These are phyloP conservation scores for Scaptodrosophila latifasciaeformis DNA, from an alignment of 2,888 invertebrate genomes.

Conservation along the genomic window DNA sequence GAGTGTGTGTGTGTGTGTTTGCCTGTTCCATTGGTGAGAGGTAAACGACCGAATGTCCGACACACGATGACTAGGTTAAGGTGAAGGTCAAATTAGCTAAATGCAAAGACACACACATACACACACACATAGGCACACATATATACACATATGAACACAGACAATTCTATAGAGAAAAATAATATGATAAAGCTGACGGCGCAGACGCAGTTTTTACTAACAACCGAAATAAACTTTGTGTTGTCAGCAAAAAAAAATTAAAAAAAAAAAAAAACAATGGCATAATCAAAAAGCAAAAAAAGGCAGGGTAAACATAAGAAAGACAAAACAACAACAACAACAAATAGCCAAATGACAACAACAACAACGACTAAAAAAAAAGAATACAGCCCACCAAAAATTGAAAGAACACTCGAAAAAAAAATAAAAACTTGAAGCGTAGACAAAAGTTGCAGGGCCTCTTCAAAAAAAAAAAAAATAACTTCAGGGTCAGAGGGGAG, in stretches of 20 bases:
- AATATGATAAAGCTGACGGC: constrained; percentile 31
- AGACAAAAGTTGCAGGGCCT: constrained; percentile 45
- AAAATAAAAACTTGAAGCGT: constrained; percentile 31
- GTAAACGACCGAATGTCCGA: constrained; percentile 76
- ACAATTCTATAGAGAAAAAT: too few relatives aligned
- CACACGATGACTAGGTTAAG: constrained; percentile 76
- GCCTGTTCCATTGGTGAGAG: constrained; percentile 39
- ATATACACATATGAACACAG: too few relatives aligned
- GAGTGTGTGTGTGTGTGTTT: neutral
- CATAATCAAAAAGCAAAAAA: constrained; percentile 13
- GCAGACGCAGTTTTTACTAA: constrained; percentile 43
- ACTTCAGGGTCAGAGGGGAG: neutral
- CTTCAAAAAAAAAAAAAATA: too few relatives aligned
- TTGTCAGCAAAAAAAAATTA: constrained; percentile 34
- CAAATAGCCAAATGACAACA: constrained; percentile 12
- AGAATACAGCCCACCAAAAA: constrained; percentile 7
- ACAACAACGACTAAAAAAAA: constrained; percentile 20
- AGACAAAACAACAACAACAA: constrained; percentile 13
- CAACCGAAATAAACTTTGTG: constrained; percentile 65
- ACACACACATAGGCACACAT: too few relatives aligned
- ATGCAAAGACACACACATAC: constrained; percentile 33
- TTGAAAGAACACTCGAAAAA: constrained; percentile 10
- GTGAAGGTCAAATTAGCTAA: constrained; percentile 74
- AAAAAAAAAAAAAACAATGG: constrained; percentile 22
- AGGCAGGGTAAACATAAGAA: constrained; percentile 4